phyloP scores from a whole-genome alignment of 2,888 invertebrate species.

The Hoplodrina blanda region DNA sequence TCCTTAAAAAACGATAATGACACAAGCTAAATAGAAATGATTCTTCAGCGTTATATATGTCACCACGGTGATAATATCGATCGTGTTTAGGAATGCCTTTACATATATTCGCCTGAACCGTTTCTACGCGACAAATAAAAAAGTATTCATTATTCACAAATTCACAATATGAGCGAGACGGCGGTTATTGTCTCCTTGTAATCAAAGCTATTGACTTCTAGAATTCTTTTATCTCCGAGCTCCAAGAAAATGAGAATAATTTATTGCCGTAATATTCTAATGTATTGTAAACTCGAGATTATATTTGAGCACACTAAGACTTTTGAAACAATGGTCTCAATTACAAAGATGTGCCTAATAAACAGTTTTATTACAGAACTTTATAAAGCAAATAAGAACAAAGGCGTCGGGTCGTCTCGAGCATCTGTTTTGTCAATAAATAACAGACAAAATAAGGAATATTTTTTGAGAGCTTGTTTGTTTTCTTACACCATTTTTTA shows the following conservation, averaged over 20 bases:
- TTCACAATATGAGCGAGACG: slow-evolving; percentile 21
- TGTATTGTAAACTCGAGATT: slow-evolving; percentile 14
- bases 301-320: slow-evolving; percentile 11
- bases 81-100: background rate
- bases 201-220: slow-evolving; percentile 29
- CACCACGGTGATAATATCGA: too few relatives aligned
- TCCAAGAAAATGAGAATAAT: slow-evolving; percentile 29
- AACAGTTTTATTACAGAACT: slow-evolving; percentile 25
- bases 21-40: too few relatives aligned
- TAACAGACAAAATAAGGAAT: slow-evolving; percentile 9
- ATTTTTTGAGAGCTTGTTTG: background rate
- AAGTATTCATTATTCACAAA: slow-evolving; percentile 35
- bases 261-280: slow-evolving; percentile 23
- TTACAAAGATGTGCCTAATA: slow-evolving; percentile 20
- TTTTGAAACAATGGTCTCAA: slow-evolving; percentile 32
- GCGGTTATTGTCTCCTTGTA: slow-evolving; percentile 14
- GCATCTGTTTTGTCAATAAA: slow-evolving; percentile 12
- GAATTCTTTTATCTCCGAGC: slow-evolving; percentile 26
- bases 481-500: too few relatives aligned
- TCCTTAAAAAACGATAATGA: too few relatives aligned
- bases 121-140: slow-evolving; percentile 14
- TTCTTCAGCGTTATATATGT: too few relatives aligned
- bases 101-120: background rate
- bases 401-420: slow-evolving; percentile 15
- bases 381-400: slow-evolving; percentile 34